These are phyloP conservation scores for Xestia rhomboidea DNA, from an alignment of 2,888 invertebrate species.

Conservation along the genomic window DNA sequence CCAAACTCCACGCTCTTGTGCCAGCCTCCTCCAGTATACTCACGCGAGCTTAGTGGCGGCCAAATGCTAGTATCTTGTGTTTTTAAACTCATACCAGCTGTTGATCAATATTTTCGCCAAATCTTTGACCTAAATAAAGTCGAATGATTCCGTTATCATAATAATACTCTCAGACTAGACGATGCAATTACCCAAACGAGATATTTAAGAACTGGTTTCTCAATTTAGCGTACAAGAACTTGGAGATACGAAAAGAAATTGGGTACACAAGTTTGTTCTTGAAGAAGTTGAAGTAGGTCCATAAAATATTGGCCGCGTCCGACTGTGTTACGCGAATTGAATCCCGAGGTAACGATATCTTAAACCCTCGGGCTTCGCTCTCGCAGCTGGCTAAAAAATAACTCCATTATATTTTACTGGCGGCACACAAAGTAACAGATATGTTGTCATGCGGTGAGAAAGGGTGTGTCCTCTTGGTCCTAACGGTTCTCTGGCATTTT, in stretches of 20 bases:
- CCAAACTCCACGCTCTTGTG: too few species aligned
- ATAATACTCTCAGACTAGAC: conserved; percentile 12
- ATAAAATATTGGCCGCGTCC: conserved; percentile 63
- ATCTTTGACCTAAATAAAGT: conserved; percentile 22
- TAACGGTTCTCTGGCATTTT: conserved; percentile 17
- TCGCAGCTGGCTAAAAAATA: conserved; percentile 62
- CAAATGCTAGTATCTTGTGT: neutral
- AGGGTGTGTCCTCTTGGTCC: conserved; percentile 41
- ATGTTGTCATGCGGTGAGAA: conserved; percentile 46
- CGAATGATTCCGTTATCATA: conserved; percentile 32
- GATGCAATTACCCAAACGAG: conserved; percentile 42
- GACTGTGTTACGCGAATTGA: conserved; percentile 65
- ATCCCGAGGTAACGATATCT: conserved; percentile 66
- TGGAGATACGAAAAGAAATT: conserved; percentile 37
- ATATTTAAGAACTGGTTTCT: conserved; percentile 42
- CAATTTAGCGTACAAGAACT: conserved; percentile 39
- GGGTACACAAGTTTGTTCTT: conserved; percentile 49
- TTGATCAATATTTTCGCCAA: conserved; percentile 7
- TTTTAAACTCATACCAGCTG: neutral
- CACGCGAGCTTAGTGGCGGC: too few species aligned
- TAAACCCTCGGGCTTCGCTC: conserved; percentile 52
- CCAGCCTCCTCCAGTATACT: too few species aligned
- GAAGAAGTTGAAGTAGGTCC: conserved; percentile 56
- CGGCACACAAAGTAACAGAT: conserved; percentile 44
- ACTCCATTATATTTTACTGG: conserved; percentile 56